Evolutionary conservation across 2,888 invertebrate genomes (phyloP), one percentile per base, ranked within the genome.

Genomic region (Doris montereyensis): DNA sequence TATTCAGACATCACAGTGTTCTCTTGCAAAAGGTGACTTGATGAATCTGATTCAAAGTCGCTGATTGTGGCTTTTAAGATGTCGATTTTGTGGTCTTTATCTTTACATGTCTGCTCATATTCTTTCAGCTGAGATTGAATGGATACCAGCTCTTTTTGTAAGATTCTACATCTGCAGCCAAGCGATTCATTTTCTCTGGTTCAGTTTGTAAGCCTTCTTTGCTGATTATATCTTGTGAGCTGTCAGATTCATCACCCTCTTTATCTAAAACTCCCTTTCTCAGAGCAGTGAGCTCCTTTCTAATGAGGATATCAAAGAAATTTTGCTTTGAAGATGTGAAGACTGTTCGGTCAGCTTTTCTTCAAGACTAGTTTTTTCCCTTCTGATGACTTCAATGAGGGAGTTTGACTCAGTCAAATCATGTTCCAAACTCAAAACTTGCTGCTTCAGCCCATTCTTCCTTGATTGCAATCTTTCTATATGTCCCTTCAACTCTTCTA

Each of bases 141-240:
- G 4, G 26, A 2, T 17, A 26, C 0, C 34, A 62, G 17, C 10
- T 81, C 75, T 52, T 77, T n/a, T 17, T 58, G 30, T 13, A 70
- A 13, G 17, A 32, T 32, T n/a, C 3, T 17, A 2, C 17, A 26
- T 35, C 70, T 34, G 0, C 26, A 24, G 10, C 17, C 35, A 32
- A 81, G 80, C 35, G 82, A 80, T 30, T 86, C 85, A 4, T 82
- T 32, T 17, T 86, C 73, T n/a, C n/a, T n/a, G n/a, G n/a, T n/a
- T n/a, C n/a, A n/a, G n/a, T n/a, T n/a, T n/a, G n/a, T n/a, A n/a
- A n/a, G n/a, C n/a, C n/a, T n/a, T n/a, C n/a, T n/a, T n/a, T n/a
- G n/a, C n/a, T n/a, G n/a, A n/a, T n/a, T n/a, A n/a, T n/a, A n/a
- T n/a, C n/a, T n/a, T n/a, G n/a, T n/a, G n/a, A n/a, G n/a, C n/a